phyloP scores from a whole-genome alignment of 1,140 invertebrate species.

The Zophobas atratus region DNA sequence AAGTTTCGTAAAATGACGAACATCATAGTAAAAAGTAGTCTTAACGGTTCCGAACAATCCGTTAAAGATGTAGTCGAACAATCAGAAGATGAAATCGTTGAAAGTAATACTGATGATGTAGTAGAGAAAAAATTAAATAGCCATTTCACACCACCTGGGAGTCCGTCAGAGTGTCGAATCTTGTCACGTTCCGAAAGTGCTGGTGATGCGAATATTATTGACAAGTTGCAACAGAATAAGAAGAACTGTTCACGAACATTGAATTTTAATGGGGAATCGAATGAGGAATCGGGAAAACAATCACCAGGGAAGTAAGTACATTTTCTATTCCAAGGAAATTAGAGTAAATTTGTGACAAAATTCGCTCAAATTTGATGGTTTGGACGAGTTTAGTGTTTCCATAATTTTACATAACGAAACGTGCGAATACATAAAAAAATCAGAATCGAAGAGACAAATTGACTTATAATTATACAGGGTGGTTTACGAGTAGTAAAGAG shows the following conservation, averaged over 20 bases:
- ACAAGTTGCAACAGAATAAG: conserved; percentile 75
- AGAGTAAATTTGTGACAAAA: too few species aligned
- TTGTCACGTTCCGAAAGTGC: conserved; percentile 79
- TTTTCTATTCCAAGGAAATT: too few species aligned
- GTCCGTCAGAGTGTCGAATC: conserved; percentile 71
- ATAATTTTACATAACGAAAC: too few species aligned
- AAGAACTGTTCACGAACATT: conserved; percentile 64
- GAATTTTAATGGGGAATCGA: conserved; percentile 66
- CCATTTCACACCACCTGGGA: conserved; percentile 69
- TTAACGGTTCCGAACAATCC: conserved; percentile 58
- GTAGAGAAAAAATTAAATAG: conserved; percentile 53
- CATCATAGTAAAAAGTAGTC: conserved; percentile 74
- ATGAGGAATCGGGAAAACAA: conserved; percentile 56
- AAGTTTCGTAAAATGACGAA: conserved; percentile 73
- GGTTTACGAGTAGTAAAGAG: too few species aligned
- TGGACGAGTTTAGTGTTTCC: too few species aligned
- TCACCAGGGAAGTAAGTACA: conserved; percentile 67
- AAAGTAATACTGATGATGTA: conserved; percentile 26
- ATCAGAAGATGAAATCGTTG: conserved; percentile 40
- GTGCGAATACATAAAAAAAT: too few species aligned
- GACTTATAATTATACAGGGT: too few species aligned
- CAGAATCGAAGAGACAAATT: too few species aligned
- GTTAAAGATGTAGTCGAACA: conserved; percentile 51
- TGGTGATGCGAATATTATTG: conserved; percentile 82
- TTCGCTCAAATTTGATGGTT: too few species aligned